Conservation (phyloP, 2,888 invertebrate genomes). For the Gastrophysa polygoni region DNA sequence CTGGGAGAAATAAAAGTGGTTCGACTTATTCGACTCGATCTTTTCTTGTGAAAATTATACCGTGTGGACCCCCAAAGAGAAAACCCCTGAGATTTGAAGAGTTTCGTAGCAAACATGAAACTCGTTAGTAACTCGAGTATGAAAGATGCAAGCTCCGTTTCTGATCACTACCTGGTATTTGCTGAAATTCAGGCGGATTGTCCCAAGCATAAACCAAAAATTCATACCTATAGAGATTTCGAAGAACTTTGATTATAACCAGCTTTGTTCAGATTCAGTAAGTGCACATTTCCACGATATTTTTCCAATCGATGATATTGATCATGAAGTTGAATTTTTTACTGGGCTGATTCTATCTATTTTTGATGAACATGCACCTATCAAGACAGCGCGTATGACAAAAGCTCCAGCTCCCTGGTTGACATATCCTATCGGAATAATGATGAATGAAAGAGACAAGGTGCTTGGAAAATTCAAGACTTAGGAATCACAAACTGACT, state of each 20-base stretch:
- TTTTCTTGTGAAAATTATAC: no score
- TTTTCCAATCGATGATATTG: constrained; percentile 8
- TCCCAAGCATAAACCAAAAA: constrained; percentile 8
- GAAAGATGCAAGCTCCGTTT: constrained; percentile 12
- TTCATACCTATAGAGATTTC: constrained; percentile 6
- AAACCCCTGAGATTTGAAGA: no score
- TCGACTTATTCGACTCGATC: no score
- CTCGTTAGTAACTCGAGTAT: constrained; percentile 6
- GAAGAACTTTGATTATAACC: constrained; percentile 12
- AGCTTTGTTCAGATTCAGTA: constrained; percentile 3
- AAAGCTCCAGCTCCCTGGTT: constrained; percentile 20
- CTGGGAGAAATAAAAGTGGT: no score
- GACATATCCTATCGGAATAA: constrained; percentile 10
- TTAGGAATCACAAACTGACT: neutral
- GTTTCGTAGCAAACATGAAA: no score
- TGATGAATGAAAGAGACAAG: constrained; percentile 10
- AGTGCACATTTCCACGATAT: constrained; percentile 7
- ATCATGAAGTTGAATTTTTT: constrained; percentile 7
- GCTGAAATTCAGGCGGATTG: constrained; percentile 1
- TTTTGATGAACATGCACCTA: constrained; percentile 17
- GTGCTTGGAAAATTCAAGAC: constrained; percentile 5
- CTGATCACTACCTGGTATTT: no score
- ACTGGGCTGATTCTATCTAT: constrained; percentile 8
- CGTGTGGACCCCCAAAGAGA: no score
- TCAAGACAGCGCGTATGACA: constrained; percentile 4